Conservation (phyloP, 30 jellyfish, hydroid and myxozoan species). For the Cassiopea xamachana region DNA sequence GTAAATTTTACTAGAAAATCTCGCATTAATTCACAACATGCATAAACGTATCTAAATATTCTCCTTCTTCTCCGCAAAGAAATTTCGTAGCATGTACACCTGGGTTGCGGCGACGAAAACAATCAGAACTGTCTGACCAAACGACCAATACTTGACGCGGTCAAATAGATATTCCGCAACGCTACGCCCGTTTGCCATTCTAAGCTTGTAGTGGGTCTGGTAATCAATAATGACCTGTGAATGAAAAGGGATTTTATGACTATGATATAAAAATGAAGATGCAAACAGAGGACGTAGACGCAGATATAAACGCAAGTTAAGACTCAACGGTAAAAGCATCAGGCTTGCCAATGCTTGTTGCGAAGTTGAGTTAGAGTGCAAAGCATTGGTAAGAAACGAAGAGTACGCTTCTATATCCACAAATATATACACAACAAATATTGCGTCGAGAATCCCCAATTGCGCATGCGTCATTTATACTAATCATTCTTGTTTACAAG, state of each 20-base stretch:
- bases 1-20: background rate
- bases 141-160: slow-evolving; percentile 98
- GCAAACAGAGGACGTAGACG: too few relatives aligned
- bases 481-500: too few relatives aligned
- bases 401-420: too few relatives aligned
- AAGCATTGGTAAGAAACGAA: too few relatives aligned
- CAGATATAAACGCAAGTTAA: too few relatives aligned
- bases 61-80: slow-evolving; percentile 96
- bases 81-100: slow-evolving; percentile 82
- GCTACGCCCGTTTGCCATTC: slow-evolving; percentile 93
- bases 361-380: too few relatives aligned
- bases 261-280: too few relatives aligned
- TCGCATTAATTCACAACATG: background rate
- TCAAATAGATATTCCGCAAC: slow-evolving; percentile 94
- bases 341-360: too few relatives aligned
- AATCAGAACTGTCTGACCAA: slow-evolving; percentile 89
- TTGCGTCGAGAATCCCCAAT: too few relatives aligned
- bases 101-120: slow-evolving; percentile 75
- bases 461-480: too few relatives aligned
- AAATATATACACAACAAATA: too few relatives aligned
- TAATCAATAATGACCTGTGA: slow-evolving; percentile 79
- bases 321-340: too few relatives aligned
- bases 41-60: slow-evolving; percentile 24
- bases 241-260: background rate
- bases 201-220: slow-evolving; percentile 95